Conservation (phyloP, 2,797 vertebrate species). For the Telmatherina bonti region DNA sequence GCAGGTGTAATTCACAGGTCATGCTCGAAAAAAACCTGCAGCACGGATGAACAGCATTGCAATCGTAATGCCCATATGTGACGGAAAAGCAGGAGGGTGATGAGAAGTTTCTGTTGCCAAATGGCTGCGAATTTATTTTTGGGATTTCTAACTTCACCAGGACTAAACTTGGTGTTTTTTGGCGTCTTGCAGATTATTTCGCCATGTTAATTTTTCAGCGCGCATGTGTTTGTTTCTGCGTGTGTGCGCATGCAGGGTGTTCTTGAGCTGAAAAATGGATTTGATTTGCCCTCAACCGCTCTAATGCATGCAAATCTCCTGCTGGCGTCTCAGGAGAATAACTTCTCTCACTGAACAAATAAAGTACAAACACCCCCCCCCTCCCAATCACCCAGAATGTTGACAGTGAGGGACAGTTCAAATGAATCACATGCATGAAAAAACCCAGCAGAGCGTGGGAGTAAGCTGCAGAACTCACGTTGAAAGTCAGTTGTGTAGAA, state of each 20-base stretch:
- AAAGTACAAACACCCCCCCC: conserved; percentile 60
- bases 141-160: conserved; percentile 42
- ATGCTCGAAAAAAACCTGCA: conserved; percentile 40
- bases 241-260: conserved; percentile 17
- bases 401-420: conserved; percentile 65
- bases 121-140: conserved; percentile 25
- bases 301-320: conserved; percentile 80
- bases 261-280: conserved; percentile 70
- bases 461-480: conserved; percentile 50
- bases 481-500: conserved; percentile 53
- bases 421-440: conserved; percentile 63
- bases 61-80: conserved; percentile 34
- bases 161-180: conserved; percentile 23
- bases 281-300: conserved; percentile 70
- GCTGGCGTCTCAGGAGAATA: conserved; percentile 72
- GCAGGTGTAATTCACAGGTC: conserved; percentile 43
- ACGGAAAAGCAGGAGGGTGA: conserved; percentile 23
- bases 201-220: conserved; percentile 37
- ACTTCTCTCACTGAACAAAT: conserved; percentile 67
- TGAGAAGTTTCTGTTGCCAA: conserved; percentile 22
- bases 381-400: conserved; percentile 58
- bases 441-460: conserved; percentile 50
- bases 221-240: conserved; percentile 28
- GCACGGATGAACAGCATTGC: conserved; percentile 24
- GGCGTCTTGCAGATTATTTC: conserved; percentile 42